phyloP scores from a whole-genome alignment of 53 echinoderm and acorn worm species.

The Holothuria scabra region DNA sequence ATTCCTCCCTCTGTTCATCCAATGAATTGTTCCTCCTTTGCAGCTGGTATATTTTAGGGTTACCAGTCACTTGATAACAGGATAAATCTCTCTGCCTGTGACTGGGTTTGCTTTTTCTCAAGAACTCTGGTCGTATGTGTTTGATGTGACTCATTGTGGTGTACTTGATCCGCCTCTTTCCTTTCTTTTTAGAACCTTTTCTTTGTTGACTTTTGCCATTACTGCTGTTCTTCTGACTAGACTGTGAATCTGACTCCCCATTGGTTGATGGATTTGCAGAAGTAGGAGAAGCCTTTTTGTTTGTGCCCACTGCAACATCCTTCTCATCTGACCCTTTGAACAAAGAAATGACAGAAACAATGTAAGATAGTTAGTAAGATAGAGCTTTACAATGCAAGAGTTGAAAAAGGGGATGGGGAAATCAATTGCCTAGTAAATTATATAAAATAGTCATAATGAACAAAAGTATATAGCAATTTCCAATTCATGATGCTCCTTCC shows the following conservation, averaged over 20 bases:
- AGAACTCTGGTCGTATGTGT: conserved; percentile 69
- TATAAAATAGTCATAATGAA: too few relatives aligned
- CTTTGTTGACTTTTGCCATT: conserved; percentile 18
- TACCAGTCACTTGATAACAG: conserved; percentile 16
- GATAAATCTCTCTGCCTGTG: conserved; percentile 13
- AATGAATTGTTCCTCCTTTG: not conserved
- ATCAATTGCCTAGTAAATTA: too few relatives aligned
- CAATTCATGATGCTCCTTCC: too few relatives aligned
- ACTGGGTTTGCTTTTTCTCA: conserved; percentile 41
- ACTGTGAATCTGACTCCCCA: conserved; percentile 22
- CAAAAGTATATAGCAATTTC: too few relatives aligned
- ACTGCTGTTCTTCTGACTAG: not conserved
- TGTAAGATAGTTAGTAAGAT: too few relatives aligned
- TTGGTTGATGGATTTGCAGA: conserved; percentile 20
- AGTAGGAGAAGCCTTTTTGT: not conserved
- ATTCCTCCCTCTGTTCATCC: not conserved
- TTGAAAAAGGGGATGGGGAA: too few relatives aligned
- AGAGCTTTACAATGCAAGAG: too few relatives aligned
- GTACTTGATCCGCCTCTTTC: conserved; percentile 31
- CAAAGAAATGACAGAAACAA: not conserved
- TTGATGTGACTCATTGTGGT: conserved; percentile 57
- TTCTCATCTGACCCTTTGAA: too few relatives aligned
- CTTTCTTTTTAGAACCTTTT: conserved; percentile 29
- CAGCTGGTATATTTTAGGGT: not conserved
- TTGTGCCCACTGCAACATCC: not conserved